Evolutionary conservation across 2,797 vertebrate genomes (phyloP).

Genomic region (Epinephelus awoara): DNA sequence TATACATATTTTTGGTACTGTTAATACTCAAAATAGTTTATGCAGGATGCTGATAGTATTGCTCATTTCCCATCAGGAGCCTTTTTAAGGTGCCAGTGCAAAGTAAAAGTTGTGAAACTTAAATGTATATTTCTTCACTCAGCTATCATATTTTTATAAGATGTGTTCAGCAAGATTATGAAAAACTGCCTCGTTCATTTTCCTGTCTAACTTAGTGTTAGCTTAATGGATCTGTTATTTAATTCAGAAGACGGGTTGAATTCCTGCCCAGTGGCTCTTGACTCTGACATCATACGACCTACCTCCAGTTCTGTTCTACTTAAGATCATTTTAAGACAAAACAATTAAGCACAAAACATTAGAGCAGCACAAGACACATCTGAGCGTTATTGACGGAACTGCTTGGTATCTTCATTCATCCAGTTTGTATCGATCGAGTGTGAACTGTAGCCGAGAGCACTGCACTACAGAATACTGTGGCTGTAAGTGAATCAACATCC

Average conservation of each 20-base stretch:
- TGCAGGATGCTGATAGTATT: neutral
- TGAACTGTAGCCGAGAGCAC: too few species aligned
- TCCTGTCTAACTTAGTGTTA: neutral
- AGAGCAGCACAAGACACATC: neutral
- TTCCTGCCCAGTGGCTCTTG: too few species aligned
- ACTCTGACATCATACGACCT: neutral
- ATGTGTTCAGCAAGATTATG: neutral
- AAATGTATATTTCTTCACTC: neutral
- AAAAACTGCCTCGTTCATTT: neutral
- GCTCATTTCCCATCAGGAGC: neutral
- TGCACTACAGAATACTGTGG: too few species aligned
- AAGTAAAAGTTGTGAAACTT: neutral
- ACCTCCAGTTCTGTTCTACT: neutral
- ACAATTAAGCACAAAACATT: neutral
- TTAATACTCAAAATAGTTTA: neutral
- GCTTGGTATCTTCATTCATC: neutral
- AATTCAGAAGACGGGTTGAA: too few species aligned
- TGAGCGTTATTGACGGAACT: too few species aligned
- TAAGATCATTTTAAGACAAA: neutral
- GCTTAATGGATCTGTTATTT: too few species aligned
- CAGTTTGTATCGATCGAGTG: neutral
- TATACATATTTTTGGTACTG: neutral
- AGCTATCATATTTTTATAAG: neutral
- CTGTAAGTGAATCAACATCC: too few species aligned
- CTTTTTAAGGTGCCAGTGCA: conserved; percentile 7